phyloP scores from a whole-genome alignment of 2,888 invertebrate genomes.

The Chromoteleia sp. region DNA sequence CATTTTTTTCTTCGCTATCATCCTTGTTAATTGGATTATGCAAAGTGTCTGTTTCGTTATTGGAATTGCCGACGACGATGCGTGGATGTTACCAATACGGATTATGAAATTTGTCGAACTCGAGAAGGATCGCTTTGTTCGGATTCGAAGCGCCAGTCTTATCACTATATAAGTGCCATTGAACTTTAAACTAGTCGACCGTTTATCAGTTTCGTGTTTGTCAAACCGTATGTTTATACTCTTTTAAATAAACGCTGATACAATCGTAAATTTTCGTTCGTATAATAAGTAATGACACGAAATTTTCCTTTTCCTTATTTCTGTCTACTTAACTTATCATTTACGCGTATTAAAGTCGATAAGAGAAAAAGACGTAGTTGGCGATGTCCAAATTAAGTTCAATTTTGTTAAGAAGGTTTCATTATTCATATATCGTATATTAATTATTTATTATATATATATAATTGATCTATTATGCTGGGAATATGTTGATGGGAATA shows the following conservation, averaged over 20 bases:
- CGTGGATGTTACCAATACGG: background rate
- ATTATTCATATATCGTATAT: too few relatives aligned
- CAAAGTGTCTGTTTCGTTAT: too few relatives aligned
- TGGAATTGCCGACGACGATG: too few relatives aligned
- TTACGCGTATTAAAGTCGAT: slow-evolving; percentile 7
- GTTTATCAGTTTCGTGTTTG: slow-evolving; percentile 6
- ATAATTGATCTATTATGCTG: background rate
- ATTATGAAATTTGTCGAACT: slow-evolving; percentile 1
- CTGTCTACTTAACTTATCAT: slow-evolving; percentile 24
- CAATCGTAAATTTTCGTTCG: slow-evolving; percentile 7
- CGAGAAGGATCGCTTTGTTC: background rate
- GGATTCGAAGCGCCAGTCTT: background rate
- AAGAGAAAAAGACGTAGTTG: slow-evolving; percentile 8
- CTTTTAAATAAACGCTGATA: background rate
- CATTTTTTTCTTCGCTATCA: too few relatives aligned
- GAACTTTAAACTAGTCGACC: slow-evolving; percentile 31
- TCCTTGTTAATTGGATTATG: too few relatives aligned
- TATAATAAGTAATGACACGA: slow-evolving; percentile 16
- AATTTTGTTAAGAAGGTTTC: background rate
- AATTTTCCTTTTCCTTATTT: slow-evolving; percentile 39
- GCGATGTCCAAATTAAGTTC: background rate
- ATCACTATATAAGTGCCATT: slow-evolving; percentile 10
- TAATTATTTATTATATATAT: background rate
- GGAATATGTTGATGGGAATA: background rate
- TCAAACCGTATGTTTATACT: background rate